Evolutionary conservation across 2,113 vertebrate genomes (phyloP), one percentile per base, ranked within the genome.

Genomic region (Piaya cayana): DNA sequence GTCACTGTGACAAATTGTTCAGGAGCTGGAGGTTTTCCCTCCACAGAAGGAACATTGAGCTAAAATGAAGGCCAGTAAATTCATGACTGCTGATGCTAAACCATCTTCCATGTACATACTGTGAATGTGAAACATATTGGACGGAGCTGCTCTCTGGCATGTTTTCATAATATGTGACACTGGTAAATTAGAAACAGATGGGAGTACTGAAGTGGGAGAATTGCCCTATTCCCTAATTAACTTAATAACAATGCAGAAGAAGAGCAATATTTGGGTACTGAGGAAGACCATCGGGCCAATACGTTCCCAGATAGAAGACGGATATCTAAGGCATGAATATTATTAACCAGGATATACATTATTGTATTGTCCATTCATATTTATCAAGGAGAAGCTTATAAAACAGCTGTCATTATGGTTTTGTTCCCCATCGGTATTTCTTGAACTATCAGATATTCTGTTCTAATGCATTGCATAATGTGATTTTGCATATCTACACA

Each of bases 141-240:
- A 94, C 19, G 10, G 58, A 81, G 89, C 76, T 94, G 93, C 84
- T 97, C 97, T 96, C 96, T 98, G 97, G 96, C 78, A 21, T 77
- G 52, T 96, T 97, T 96, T 93, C 91, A 82, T 80, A 90, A 82
- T 92, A 96, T 93, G 77, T 74, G 93, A 95, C 98, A 97, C 94
- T 96, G 78, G 96, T 96, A 97, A 97, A 83, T 96, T 90, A 98
- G 97, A 94, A 97, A 92, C 97, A 98, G 97, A 98, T 95, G 97
- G 96, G 64, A 89, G 63, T 94, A 92, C 62, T 97, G 93, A 93
- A 95, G 90, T 96, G 87, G 87, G 92, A 97, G 97, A 97, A 92
- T 92, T 97, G 90, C 88, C 42, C 88, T 97, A 26, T 86, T 97
- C 93, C n/a, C 96, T 93, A 93, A 92, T 96, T 97, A 96, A 93